Evolutionary conservation across 2,113 vertebrate genomes (phyloP).

Genomic region (Silurus asotus): DNA sequence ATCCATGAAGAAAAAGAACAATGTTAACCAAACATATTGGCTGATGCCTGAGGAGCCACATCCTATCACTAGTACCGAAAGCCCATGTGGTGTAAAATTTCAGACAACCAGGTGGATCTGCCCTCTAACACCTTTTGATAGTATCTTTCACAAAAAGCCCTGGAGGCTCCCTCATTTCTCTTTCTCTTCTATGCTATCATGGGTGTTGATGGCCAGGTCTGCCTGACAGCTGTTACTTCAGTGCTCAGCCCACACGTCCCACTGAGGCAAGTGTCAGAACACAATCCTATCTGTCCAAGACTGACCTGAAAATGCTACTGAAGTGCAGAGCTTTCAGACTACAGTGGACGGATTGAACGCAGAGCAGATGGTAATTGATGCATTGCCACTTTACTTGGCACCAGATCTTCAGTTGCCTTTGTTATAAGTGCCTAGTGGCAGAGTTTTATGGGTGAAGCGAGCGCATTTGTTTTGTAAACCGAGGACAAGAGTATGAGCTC

Average conservation of each 20-base stretch:
- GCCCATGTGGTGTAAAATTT: background rate
- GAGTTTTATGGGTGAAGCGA: background rate
- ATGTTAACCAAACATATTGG: background rate
- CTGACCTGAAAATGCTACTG: conserved; percentile 14
- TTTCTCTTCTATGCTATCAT: conserved; percentile 63
- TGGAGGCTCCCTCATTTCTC: conserved; percentile 38
- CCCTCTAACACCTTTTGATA: conserved; percentile 40
- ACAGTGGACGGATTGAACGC: background rate
- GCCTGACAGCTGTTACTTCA: conserved; percentile 64
- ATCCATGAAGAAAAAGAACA: background rate
- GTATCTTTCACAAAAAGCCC: conserved; percentile 35
- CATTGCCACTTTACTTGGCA: background rate
- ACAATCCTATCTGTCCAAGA: conserved; percentile 11
- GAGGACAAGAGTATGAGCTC: background rate
- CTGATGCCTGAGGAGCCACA: background rate
- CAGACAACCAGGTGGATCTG: conserved; percentile 24
- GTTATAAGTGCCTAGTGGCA: background rate
- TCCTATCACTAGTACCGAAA: background rate
- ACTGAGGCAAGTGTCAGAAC: conserved; percentile 33
- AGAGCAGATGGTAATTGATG: conserved; percentile 9
- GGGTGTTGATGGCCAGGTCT: conserved; percentile 61
- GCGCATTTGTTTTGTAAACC: background rate
- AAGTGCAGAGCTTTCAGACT: background rate
- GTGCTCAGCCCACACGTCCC: conserved; percentile 28
- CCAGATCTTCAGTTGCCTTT: background rate